A percentile compares a stretch with the other conserved stretches of the same genome.
Evolutionary conservation across 2,113 vertebrate species (phyloP).

Genomic region (Cisticola juncidis): DNA sequence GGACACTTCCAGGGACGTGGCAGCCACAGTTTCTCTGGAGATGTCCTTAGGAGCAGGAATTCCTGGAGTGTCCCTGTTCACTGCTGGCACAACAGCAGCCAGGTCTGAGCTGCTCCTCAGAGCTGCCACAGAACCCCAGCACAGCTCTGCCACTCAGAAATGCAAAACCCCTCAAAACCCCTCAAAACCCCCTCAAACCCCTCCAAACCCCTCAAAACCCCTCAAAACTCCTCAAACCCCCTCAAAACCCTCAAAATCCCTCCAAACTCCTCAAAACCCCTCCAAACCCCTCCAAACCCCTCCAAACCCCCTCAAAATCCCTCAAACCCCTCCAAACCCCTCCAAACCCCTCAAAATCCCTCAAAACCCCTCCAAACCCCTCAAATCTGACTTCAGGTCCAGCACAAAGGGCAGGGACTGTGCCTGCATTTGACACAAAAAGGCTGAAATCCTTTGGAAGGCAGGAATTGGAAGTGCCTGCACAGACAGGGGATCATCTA

Average conservation of each 20-base stretch:
- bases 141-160: background rate
- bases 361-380: background rate
- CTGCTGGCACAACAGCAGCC: background rate
- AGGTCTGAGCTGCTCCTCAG: background rate
- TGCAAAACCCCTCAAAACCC: background rate
- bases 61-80: background rate
- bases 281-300: background rate
- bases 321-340: background rate
- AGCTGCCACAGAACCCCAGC: background rate
- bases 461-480: constrained; percentile 15
- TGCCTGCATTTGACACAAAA: background rate
- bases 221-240: background rate
- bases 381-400: background rate
- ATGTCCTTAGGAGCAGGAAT: background rate
- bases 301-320: background rate
- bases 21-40: background rate
- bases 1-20: background rate
- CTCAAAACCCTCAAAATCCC: no score
- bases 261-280: no score
- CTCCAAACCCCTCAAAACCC: background rate
- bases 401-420: background rate
- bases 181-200: background rate
- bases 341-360: background rate
- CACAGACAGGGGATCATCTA: constrained; percentile 43
- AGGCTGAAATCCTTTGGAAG: background rate